Base-by-base conservation (phyloP, 2,888 invertebrate genomes). In the Hypena proboscidalis region DNA sequence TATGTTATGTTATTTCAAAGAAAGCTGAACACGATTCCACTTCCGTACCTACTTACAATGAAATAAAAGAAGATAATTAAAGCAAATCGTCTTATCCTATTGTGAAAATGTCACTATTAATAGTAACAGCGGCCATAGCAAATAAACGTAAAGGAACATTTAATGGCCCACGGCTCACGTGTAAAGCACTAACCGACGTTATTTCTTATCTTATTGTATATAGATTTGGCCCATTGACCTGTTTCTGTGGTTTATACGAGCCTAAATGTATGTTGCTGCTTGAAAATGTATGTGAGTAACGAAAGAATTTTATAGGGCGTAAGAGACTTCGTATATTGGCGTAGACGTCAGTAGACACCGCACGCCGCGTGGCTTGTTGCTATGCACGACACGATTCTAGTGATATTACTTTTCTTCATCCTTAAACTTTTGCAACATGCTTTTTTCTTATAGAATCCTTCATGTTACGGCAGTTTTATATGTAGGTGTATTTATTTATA, bases 321-420 rank as follows among this genome's bases (percentile, higher is more conserved):
- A 23, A 25, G 33, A 22, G 10, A n/a, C 11, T 27, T 13, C 34
- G 34, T 11, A 31, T 36, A 35, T 42, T 38, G 36, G 38, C 61
- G 67, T 67, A 67, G 64, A 42, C 39, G 43, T 36, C 32, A 37
- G 61, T 63, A 66, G 62, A 38, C 53, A 22, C 39, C 34, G 13
- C 44, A 43, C 47, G 41, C 40, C 55, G 49, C 66, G 72, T 70
- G 70, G 69, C 69, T 62, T 63, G 59, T 78, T 76, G 62, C 69
- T 71, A 80, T 70, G 77, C 79, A 60, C 37, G 54, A 68, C 80
- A 79, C 77, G 81, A 67, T 68, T 46, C 55, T 53, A 49, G 42
- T 57, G 54, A 75, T 82, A 83, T 80, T 82, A 77, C 69, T 77
- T 79, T 74, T 62, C 63, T 66, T 71, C 55, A 57, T 58, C 58